Evolutionary conservation across 2,797 vertebrate genomes (phyloP).

Genomic region (Falco columbarius): DNA sequence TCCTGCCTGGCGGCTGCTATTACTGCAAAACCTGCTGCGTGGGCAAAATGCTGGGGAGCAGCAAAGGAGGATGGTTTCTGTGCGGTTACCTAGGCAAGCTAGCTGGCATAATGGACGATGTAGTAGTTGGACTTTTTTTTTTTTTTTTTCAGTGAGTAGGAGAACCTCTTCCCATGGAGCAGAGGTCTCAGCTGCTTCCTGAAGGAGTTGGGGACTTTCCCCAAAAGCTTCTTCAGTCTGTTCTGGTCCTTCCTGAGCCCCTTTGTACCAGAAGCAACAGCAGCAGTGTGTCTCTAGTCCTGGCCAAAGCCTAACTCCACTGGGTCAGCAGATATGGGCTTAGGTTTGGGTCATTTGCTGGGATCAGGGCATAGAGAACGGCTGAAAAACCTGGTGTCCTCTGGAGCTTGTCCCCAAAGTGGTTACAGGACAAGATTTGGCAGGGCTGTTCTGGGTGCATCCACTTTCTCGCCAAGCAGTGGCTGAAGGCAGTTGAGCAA

Average conservation of each 20-base stretch:
- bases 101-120: neutral
- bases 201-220: neutral
- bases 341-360: neutral
- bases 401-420: neutral
- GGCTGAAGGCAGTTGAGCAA: neutral
- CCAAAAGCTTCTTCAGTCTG: neutral
- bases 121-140: neutral
- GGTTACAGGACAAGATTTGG: neutral
- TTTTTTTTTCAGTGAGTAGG: neutral
- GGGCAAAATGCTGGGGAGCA: neutral
- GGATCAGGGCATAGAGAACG: neutral
- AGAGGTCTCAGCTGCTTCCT: neutral
- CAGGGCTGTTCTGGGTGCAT: neutral
- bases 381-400: neutral
- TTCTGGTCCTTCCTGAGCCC: neutral
- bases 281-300: neutral
- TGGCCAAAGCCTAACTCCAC: neutral
- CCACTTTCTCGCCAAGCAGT: neutral
- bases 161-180: neutral
- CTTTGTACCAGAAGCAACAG: neutral
- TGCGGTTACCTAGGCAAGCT: neutral
- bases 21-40: neutral
- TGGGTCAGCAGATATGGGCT: neutral
- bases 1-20: neutral
- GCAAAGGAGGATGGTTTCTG: neutral